A percentile compares a stretch with the other conserved stretches of the same genome.
These are phyloP conservation scores for Tretioscincus oriximinensis DNA, from an alignment of 2,113 vertebrate species.

Conservation along the genomic window DNA sequence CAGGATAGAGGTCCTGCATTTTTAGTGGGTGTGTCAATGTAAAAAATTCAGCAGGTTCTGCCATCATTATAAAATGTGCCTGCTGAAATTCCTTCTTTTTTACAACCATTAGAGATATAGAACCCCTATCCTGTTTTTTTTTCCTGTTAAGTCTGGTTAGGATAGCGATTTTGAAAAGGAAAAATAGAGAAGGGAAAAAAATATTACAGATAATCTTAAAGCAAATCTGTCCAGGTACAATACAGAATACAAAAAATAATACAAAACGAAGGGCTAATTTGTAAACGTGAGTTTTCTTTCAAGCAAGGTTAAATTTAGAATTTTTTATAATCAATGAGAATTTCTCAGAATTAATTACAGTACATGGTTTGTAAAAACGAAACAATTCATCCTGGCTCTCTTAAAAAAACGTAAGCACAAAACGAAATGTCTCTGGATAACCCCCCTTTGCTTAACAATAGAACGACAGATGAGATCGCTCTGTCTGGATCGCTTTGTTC, in stretches of 20 bases:
- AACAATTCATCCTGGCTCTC: not conserved
- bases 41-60: too few species aligned
- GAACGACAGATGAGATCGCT: conserved; percentile 13
- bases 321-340: conserved; percentile 7
- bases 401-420: not conserved
- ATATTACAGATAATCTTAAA: not conserved
- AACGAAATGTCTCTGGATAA: conserved; percentile 20
- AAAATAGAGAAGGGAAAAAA: not conserved
- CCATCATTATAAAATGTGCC: too few species aligned
- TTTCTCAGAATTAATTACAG: conserved; percentile 22
- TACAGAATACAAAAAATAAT: not conserved
- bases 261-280: conserved; percentile 17
- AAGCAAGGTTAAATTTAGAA: conserved; percentile 13
- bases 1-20: too few species aligned
- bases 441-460: conserved; percentile 59
- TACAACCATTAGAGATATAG: too few species aligned
- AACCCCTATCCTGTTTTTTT: too few species aligned
- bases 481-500: conserved; percentile 60
- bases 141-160: too few species aligned
- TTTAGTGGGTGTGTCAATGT: too few species aligned
- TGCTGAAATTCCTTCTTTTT: too few species aligned
- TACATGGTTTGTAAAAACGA: conserved; percentile 22
- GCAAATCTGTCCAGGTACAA: not conserved
- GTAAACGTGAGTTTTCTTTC: not conserved
- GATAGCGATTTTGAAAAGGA: not conserved